phyloP scores from a whole-genome alignment of 2,113 vertebrate species.

The Orientallactaga bullata region DNA sequence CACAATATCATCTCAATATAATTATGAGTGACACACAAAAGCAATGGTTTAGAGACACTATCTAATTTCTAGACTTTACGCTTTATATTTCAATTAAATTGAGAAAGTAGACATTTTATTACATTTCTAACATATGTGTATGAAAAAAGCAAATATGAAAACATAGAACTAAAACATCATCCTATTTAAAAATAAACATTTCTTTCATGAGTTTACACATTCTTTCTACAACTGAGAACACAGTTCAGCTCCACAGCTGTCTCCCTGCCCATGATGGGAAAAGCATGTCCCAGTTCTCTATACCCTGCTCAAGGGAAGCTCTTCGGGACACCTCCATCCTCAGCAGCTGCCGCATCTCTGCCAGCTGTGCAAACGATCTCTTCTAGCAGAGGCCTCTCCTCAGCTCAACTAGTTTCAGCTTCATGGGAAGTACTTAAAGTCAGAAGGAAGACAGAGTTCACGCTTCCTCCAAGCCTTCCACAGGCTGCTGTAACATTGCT shows the following conservation, averaged over 20 bases:
- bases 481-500: constrained; percentile 26
- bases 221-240: constrained; percentile 71
- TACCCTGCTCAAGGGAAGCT: constrained; percentile 41
- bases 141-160: constrained; percentile 69
- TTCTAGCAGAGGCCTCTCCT: constrained; percentile 62
- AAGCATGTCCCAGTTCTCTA: constrained; percentile 53
- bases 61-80: constrained; percentile 69
- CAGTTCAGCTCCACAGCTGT: constrained; percentile 43
- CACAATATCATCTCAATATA: constrained; percentile 67
- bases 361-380: constrained; percentile 47
- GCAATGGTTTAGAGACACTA: constrained; percentile 67
- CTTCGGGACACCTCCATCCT: constrained; percentile 24
- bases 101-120: constrained; percentile 68
- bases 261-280: constrained; percentile 53
- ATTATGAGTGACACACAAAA: constrained; percentile 56
- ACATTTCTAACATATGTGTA: constrained; percentile 67
- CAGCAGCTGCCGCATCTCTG: constrained; percentile 33
- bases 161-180: constrained; percentile 69
- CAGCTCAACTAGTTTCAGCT: constrained; percentile 44
- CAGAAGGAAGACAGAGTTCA: constrained; percentile 55
- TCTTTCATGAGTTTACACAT: constrained; percentile 76
- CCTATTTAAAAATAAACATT: constrained; percentile 82
- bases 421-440: constrained; percentile 41
- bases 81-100: constrained; percentile 66
- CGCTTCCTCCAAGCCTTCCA: constrained; percentile 23